Evolutionary conservation across 1,140 invertebrate species (phyloP), one percentile per base, ranked within the genome.

Genomic region (Hypothenemus hampei): DNA sequence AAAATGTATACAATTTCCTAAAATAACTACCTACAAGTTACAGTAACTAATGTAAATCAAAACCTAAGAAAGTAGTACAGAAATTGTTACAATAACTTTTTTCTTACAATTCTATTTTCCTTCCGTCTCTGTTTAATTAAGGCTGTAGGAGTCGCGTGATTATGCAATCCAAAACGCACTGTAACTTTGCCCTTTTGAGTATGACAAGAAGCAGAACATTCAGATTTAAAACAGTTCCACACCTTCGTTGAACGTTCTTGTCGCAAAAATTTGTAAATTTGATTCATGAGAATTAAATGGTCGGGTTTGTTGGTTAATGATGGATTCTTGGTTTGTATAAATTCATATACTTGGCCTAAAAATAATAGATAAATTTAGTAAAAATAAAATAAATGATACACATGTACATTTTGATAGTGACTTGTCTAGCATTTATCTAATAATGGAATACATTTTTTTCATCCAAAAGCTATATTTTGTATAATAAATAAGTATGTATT

Each of bases 131-230:
- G 53, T 21, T 59, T 46, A 15, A 59, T 59, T 15, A 53, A 20
- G 22, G 54, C 49, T 15, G 35, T 52, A 13, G 62, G 62, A 10
- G 59, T 36, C 1, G 24, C 3, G 43, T 66, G 65, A 15, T 55
- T 58, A 40, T 66, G 65, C 6, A 61, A 37, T 6, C 65, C 63
- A 21, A 58, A 55, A n/a, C 61, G 46, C 16, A 52, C 24, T 6
- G 49, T 51, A 10, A 66, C 50, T 36, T 57, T 60, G 8, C 64
- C 64, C 10, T 54, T 29, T 7, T 41, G 31, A 3, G 62, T 63
- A 21, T 61, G 55, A 35, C 62, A 66, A 7, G 58, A 60, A 3
- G 64, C 64, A 4, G 44, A 8, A 22, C 64, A 66, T 6, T 57
- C 45, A 13, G 31, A 26, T 18, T 57, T 58, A 23, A 53, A 64